A percentile compares a stretch with the other conserved stretches of the same genome.
phyloP scores from a whole-genome alignment of 2,888 invertebrate species.

The Eudasyphora cyanicolor region DNA sequence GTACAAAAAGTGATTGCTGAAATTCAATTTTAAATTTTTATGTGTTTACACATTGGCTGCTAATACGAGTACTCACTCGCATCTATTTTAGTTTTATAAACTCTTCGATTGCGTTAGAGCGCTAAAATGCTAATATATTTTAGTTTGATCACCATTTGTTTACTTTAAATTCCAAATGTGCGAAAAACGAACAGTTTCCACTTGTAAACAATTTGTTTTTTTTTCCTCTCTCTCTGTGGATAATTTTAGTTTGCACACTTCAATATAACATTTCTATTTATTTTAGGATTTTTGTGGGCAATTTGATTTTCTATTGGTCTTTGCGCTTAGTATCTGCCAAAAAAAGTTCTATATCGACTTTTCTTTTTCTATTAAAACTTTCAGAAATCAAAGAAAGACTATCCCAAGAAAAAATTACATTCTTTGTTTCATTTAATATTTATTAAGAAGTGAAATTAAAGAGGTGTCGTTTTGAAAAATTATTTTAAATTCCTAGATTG shows the following conservation, averaged over 20 bases:
- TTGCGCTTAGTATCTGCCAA: no score
- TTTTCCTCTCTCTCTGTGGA: background rate
- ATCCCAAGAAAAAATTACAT: no score
- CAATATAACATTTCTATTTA: background rate
- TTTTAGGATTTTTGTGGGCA: background rate
- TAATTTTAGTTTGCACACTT: background rate
- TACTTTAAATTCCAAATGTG: background rate
- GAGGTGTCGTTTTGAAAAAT: no score
- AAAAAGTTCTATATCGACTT: no score
- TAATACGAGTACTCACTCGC: background rate
- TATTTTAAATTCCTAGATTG: no score
- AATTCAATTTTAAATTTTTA: background rate
- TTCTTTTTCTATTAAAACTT: no score
- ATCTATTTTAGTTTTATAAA: conserved; percentile 9
- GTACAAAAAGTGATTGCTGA: background rate
- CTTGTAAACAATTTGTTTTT: no score
- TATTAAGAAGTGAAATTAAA: no score
- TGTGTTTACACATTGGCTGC: conserved; percentile 21
- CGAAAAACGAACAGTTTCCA: background rate
- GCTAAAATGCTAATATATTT: no score
- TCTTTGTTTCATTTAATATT: no score
- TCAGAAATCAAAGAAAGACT: no score
- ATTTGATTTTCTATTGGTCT: no score
- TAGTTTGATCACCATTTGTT: background rate
- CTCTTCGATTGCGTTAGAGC: background rate